A percentile compares a stretch with the other conserved stretches of the same genome.
Evolutionary conservation across 2,797 vertebrate species (phyloP).

Genomic region (Acanthornis magna): DNA sequence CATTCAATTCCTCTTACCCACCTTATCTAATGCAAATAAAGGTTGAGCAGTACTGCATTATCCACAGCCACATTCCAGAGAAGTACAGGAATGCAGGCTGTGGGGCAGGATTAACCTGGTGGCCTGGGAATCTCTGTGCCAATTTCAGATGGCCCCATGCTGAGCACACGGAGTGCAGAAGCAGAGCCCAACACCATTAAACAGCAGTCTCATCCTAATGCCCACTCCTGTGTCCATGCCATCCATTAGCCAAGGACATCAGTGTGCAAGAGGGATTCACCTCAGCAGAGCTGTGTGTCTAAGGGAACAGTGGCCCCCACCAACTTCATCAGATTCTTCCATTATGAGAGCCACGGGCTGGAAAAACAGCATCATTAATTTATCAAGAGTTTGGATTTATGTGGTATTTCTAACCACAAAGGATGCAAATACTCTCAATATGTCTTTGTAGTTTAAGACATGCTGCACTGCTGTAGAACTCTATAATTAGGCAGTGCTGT

Average conservation of each 20-base stretch:
- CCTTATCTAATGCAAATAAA: neutral
- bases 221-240: neutral
- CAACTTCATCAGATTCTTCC: neutral
- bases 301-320: neutral
- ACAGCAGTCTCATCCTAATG: neutral
- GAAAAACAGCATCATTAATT: neutral
- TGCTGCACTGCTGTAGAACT: neutral
- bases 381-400: neutral
- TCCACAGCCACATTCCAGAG: neutral
- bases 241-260: neutral
- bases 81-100: neutral
- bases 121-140: neutral
- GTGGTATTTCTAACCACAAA: neutral
- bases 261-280: neutral
- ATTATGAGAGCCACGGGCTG: neutral
- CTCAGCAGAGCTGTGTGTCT: neutral
- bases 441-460: neutral
- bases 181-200: neutral
- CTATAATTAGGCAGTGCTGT: neutral
- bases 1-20: neutral
- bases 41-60: neutral
- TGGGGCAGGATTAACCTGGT: neutral
- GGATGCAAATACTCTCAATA: neutral
- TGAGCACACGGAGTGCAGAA: neutral
- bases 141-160: neutral